Conservation (phyloP, 2,113 vertebrate genomes). For the Stegostoma tigrinum region DNA sequence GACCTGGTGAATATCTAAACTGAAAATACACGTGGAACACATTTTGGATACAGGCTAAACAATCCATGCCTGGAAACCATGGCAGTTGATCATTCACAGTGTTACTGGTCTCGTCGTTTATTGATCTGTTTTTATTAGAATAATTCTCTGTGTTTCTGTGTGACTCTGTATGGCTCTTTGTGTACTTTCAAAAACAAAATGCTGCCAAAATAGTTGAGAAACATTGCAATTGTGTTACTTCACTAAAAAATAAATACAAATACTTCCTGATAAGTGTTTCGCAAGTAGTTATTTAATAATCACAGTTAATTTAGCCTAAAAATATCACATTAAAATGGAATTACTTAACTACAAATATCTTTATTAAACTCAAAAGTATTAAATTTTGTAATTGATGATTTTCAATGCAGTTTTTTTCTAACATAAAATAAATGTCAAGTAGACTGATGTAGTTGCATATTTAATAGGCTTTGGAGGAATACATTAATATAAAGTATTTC, state of each 20-base stretch:
- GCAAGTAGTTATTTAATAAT: constrained; percentile 36
- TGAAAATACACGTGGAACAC: too few species aligned
- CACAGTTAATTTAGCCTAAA: constrained; percentile 34
- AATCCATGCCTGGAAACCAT: neutral
- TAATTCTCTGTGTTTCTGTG: neutral
- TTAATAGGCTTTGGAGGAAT: neutral
- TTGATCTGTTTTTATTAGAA: neutral
- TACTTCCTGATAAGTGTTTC: constrained; percentile 28
- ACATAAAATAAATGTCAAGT: neutral
- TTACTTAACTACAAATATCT: neutral
- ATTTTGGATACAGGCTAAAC: neutral
- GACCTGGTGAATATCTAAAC: too few species aligned
- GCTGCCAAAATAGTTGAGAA: constrained; percentile 19
- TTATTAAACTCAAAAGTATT: neutral
- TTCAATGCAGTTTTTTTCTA: neutral
- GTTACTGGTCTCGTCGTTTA: neutral
- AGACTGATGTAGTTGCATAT: neutral
- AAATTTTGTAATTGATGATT: neutral
- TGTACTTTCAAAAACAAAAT: constrained; percentile 17
- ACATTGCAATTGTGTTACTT: constrained; percentile 30
- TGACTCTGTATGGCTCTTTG: neutral
- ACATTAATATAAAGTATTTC: neutral
- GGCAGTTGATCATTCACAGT: neutral
- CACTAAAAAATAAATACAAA: constrained; percentile 21
- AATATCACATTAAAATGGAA: constrained; percentile 26